Percentiles rank a stretch among this genome's conserved stretches.
Evolutionary conservation across 2,113 vertebrate genomes (phyloP).

Genomic region (Mixornis gularis): DNA sequence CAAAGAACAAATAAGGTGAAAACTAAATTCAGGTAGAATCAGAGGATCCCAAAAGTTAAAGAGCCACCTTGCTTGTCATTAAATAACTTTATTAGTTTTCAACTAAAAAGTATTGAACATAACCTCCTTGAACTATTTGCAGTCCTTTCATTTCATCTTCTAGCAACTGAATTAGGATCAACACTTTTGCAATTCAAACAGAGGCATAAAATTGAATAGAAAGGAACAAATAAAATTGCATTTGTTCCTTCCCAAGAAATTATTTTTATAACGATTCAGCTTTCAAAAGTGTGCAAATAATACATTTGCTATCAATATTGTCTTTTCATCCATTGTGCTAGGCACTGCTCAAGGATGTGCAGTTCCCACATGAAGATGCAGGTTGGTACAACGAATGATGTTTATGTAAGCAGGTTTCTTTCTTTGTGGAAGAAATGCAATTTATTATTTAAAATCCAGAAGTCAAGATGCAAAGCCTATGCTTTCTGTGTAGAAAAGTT

Average conservation of each 20-base stretch:
- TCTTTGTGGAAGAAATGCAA: not conserved
- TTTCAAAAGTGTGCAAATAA: not conserved
- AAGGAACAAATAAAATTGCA: not conserved
- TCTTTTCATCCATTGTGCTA: not conserved
- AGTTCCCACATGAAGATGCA: not conserved
- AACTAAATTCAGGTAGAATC: not conserved
- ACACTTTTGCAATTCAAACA: not conserved
- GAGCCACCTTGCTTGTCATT: not conserved
- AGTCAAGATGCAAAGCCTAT: not conserved
- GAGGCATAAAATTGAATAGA: not conserved
- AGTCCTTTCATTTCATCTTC: not conserved
- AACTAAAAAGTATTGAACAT: not conserved
- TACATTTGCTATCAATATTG: not conserved
- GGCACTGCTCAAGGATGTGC: not conserved
- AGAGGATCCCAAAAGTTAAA: not conserved
- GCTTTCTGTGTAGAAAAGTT: not conserved
- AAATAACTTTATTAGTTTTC: not conserved
- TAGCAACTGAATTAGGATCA: not conserved
- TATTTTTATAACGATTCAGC: not conserved
- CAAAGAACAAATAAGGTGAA: not conserved
- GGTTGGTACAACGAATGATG: rapidly evolving
- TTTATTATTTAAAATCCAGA: not conserved
- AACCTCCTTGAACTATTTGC: not conserved
- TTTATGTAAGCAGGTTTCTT: not conserved
- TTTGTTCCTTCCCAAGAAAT: not conserved